Percentiles rank a stretch among this genome's conserved stretches.
These are phyloP conservation scores for Piezodorus guildinii DNA, from an alignment of 1,140 invertebrate genomes.

Conservation along the genomic window DNA sequence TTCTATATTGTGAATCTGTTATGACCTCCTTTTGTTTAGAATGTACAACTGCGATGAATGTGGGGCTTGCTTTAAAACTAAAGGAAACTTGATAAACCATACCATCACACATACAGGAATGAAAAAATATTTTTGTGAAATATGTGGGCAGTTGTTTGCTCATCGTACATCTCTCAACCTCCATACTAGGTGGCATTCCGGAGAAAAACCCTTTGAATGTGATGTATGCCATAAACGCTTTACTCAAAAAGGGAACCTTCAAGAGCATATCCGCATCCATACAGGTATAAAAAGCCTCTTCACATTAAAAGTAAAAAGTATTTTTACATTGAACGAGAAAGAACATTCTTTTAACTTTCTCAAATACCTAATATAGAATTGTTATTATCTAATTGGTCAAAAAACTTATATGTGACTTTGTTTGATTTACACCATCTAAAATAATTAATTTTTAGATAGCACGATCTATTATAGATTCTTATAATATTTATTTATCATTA, in stretches of 20 bases:
- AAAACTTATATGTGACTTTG: too few species aligned
- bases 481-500: too few species aligned
- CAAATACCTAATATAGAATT: too few species aligned
- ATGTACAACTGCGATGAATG: slow-evolving; percentile 37
- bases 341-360: too few species aligned
- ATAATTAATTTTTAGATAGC: too few species aligned
- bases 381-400: too few species aligned
- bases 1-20: background rate
- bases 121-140: slow-evolving; percentile 58
- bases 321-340: too few species aligned
- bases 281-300: slow-evolving; percentile 15
- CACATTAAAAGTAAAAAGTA: too few species aligned
- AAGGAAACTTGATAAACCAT: slow-evolving; percentile 57
- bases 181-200: slow-evolving; percentile 43
- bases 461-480: too few species aligned
- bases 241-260: slow-evolving; percentile 54
- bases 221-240: slow-evolving; percentile 53
- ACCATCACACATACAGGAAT: slow-evolving; percentile 53
- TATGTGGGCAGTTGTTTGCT: slow-evolving; percentile 62
- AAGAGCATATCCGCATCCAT: slow-evolving; percentile 29
- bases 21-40: slow-evolving; percentile 18
- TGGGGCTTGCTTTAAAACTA: slow-evolving; percentile 53
- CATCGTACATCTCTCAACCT: slow-evolving; percentile 59
- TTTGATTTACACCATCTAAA: too few species aligned
- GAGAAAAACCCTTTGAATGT: slow-evolving; percentile 55